A percentile compares a stretch with the other conserved stretches of the same genome.
Conservation (phyloP, 2,797 vertebrate genomes). For the Erpetoichthys calabaricus region DNA sequence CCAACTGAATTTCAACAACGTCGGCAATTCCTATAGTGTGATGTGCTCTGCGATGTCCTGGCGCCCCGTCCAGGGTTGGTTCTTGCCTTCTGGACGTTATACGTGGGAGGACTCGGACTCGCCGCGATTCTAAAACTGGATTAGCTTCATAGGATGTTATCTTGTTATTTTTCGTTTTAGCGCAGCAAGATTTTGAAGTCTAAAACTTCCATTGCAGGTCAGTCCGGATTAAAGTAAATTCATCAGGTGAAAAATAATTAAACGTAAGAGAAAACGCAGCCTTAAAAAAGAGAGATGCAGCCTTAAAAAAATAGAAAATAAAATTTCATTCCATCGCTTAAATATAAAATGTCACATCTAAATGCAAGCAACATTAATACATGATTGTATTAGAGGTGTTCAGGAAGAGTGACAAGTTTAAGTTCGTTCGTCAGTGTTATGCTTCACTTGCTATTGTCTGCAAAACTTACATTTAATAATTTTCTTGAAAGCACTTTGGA, state of each 20-base stretch:
- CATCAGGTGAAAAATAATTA: not conserved
- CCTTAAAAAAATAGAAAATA: no score
- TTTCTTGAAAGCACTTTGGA: slow-evolving; percentile 96
- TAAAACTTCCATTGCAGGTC: not conserved
- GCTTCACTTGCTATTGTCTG: slow-evolving; percentile 39
- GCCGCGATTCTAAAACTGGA: not conserved
- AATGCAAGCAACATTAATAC: no score
- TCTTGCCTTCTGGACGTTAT: not conserved
- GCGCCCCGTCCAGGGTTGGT: no score
- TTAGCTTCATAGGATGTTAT: no score
- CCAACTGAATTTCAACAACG: slow-evolving; percentile 1
- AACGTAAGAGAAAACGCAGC: not conserved
- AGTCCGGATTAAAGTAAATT: not conserved
- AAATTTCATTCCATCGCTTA: not conserved
- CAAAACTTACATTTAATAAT: slow-evolving; percentile 89
- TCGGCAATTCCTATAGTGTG: no score
- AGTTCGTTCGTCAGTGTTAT: slow-evolving; percentile 1
- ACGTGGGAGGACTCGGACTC: not conserved
- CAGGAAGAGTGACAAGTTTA: slow-evolving; percentile 1
- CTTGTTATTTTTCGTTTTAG: no score
- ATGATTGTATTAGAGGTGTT: no score
- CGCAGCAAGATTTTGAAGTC: no score
- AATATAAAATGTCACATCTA: not conserved
- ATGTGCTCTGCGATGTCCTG: no score
- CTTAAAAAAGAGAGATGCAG: not conserved